Conservation (phyloP, 2,888 invertebrate species). For the Biston betularia region DNA sequence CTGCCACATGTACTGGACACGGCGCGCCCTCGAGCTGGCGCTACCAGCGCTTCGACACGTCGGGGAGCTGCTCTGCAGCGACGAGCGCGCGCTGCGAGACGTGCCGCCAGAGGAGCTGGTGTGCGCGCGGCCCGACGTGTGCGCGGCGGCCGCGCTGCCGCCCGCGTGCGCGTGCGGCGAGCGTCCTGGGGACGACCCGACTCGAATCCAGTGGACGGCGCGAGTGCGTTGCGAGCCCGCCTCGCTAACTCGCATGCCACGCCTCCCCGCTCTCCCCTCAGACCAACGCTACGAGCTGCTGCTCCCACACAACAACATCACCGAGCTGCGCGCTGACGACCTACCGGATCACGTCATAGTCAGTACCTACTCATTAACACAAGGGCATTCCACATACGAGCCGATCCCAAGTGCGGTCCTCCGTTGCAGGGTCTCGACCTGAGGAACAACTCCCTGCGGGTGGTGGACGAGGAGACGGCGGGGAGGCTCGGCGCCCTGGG, state of each 20-base stretch:
- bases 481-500: background rate
- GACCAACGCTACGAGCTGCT: background rate
- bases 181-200: background rate
- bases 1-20: conserved; percentile 80
- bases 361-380: background rate
- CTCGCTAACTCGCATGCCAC: background rate
- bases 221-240: conserved; percentile 9
- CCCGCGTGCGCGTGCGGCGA: background rate
- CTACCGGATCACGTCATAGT: background rate
- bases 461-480: conserved; percentile 15
- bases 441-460: conserved; percentile 27
- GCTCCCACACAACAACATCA: conserved; percentile 37
- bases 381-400: too few relatives aligned
- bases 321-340: background rate
- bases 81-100: conserved; percentile 60
- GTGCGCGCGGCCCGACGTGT: conserved; percentile 1
- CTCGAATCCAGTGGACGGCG: background rate
- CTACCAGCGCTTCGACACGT: background rate
- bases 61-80: background rate
- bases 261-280: background rate
- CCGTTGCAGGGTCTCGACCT: conserved; percentile 38
- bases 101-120: conserved; percentile 57
- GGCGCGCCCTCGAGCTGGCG: conserved; percentile 76
- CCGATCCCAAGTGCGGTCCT: background rate
- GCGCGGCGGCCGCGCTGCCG: background rate